Percentiles rank a stretch among this genome's conserved stretches.
Conservation (phyloP, 2,888 invertebrate species). For the Agrilus biguttatus region DNA sequence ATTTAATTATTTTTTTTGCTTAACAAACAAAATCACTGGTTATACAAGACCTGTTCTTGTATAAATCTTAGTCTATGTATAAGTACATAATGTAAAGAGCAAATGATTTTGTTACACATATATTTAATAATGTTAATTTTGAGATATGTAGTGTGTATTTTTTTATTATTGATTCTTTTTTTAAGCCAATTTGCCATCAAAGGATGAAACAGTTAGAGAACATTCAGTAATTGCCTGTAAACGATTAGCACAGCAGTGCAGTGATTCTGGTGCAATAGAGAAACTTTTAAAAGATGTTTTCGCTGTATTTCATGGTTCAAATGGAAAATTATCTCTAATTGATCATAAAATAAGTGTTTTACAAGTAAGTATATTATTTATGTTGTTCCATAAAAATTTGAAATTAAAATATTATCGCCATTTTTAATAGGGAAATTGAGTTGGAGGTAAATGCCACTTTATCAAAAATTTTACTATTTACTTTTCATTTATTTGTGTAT, state of each 20-base stretch:
- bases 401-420: background rate
- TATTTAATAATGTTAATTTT: background rate
- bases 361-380: slow-evolving; percentile 35
- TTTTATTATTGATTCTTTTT: slow-evolving; percentile 5
- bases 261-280: slow-evolving; percentile 48
- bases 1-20: too few relatives aligned
- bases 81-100: too few relatives aligned
- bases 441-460: too few relatives aligned
- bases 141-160: slow-evolving; percentile 1
- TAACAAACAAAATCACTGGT: too few relatives aligned
- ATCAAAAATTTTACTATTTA: too few relatives aligned
- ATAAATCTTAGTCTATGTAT: too few relatives aligned
- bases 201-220: slow-evolving; percentile 61
- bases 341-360: slow-evolving; percentile 81
- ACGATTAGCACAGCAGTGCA: slow-evolving; percentile 57
- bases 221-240: slow-evolving; percentile 62
- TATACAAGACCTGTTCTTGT: too few relatives aligned
- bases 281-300: slow-evolving; percentile 57
- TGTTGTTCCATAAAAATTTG: too few relatives aligned
- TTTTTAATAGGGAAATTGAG: too few relatives aligned
- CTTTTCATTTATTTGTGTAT: too few relatives aligned
- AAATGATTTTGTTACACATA: too few relatives aligned
- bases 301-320: slow-evolving; percentile 71
- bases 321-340: slow-evolving; percentile 79
- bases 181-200: slow-evolving; percentile 68